Evolutionary conservation across 2,797 vertebrate genomes (phyloP).

Genomic region (Phylloscopus collybita): DNA sequence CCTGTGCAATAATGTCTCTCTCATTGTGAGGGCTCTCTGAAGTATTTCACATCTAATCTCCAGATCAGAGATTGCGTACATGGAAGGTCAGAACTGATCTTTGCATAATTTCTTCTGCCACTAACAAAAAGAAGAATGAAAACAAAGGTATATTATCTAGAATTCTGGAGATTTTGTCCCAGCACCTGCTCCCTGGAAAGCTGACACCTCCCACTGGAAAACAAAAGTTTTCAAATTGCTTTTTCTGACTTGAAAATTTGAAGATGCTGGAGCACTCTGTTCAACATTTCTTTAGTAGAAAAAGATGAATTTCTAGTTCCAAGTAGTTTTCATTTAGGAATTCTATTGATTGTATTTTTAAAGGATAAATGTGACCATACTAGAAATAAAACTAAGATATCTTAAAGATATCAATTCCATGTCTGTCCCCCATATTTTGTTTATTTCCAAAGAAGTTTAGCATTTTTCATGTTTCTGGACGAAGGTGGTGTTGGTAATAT

Average conservation of each 20-base stretch:
- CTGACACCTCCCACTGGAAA: neutral
- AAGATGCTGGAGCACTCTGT: neutral
- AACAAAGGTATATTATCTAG: neutral
- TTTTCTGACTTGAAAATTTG: neutral
- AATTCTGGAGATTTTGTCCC: neutral
- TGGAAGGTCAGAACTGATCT: neutral
- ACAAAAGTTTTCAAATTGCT: neutral
- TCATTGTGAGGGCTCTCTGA: neutral
- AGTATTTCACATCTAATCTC: slow-evolving; percentile 37
- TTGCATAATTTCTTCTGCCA: neutral
- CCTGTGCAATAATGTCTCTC: neutral
- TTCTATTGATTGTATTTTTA: neutral
- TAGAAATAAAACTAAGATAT: neutral
- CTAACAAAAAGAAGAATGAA: neutral
- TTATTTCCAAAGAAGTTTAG: neutral
- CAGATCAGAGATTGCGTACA: neutral
- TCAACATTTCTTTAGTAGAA: neutral
- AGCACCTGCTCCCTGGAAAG: neutral
- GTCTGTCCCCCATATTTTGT: neutral
- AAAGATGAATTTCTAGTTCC: neutral
- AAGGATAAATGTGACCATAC: neutral
- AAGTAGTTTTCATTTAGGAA: neutral
- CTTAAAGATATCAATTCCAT: neutral
- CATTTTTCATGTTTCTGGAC: neutral
- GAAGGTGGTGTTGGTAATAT: neutral